Percentiles rank a stretch among this genome's conserved stretches.
Conservation (phyloP, 2,113 vertebrate genomes). For the Hippocampus barbouri region DNA sequence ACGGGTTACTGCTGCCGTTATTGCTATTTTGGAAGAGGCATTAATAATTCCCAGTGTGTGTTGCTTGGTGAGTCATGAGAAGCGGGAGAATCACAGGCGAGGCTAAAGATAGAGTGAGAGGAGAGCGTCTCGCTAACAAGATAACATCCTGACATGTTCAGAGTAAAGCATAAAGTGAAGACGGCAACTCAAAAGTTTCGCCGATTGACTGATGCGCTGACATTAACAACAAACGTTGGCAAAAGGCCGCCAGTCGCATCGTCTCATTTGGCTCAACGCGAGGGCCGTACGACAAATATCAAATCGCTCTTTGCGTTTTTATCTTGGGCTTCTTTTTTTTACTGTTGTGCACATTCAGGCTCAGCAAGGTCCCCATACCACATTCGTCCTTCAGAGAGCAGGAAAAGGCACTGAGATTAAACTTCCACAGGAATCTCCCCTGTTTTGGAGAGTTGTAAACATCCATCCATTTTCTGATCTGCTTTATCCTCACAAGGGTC, state of each 20-base stretch:
- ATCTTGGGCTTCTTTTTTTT: not conserved
- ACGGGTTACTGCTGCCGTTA: slow-evolving; percentile 62
- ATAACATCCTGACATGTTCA: slow-evolving; percentile 56
- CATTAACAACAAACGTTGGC: not conserved
- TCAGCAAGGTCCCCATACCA: too few species aligned
- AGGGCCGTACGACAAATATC: not conserved
- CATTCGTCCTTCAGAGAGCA: too few species aligned
- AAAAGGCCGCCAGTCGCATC: not conserved
- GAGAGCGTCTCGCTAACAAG: slow-evolving; percentile 56
- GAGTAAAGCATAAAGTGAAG: slow-evolving; percentile 27
- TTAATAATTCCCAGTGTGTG: slow-evolving; percentile 65
- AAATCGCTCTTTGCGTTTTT: not conserved
- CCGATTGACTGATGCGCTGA: not conserved
- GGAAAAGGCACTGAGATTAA: too few species aligned
- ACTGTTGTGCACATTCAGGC: too few species aligned
- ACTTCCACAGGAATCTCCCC: too few species aligned
- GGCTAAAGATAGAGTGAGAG: slow-evolving; percentile 63
- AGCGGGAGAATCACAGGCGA: slow-evolving; percentile 47
- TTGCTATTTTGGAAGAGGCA: slow-evolving; percentile 68
- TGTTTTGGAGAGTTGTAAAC: too few species aligned
- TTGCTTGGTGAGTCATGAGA: slow-evolving; percentile 63
- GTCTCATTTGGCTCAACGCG: not conserved
- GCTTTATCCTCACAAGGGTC: too few species aligned
- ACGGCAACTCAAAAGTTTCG: not conserved
- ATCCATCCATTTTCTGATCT: too few species aligned